These are phyloP conservation scores for Graphium colonna DNA, from an alignment of 2,888 invertebrate genomes.

Conservation along the genomic window DNA sequence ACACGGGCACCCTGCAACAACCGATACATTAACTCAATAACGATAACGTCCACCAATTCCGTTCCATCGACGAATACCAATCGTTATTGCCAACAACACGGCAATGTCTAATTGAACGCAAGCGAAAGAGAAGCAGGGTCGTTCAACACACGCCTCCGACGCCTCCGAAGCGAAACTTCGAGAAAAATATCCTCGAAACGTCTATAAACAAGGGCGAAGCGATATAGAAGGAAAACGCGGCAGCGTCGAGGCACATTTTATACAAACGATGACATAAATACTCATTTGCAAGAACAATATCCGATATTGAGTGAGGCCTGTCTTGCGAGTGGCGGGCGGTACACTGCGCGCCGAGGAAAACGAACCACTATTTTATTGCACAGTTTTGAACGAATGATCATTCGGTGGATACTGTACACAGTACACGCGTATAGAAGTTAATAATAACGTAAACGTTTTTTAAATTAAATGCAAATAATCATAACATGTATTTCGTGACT, in stretches of 20 bases:
- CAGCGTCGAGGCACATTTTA: slow-evolving; percentile 62
- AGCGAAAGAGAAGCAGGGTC: background rate
- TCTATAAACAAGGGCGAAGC: slow-evolving; percentile 40
- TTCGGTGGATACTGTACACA: no score
- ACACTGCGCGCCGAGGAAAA: slow-evolving; percentile 40
- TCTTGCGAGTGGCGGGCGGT: slow-evolving; percentile 51
- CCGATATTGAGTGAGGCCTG: slow-evolving; percentile 79
- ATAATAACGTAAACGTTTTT: no score
- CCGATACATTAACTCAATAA: no score
- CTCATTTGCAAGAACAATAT: slow-evolving; percentile 79
- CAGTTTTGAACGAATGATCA: no score
- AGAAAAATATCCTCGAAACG: slow-evolving; percentile 35
- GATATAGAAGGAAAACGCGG: slow-evolving; percentile 46
- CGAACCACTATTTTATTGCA: slow-evolving; percentile 32
- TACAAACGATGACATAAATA: slow-evolving; percentile 77
- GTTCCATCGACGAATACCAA: no score
- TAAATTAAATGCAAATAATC: no score
- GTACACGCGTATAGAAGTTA: no score
- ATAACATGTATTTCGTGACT: no score
- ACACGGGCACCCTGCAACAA: no score
- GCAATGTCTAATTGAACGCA: no score
- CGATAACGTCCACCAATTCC: no score
- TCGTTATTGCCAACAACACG: no score
- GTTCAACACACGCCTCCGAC: slow-evolving; percentile 8
- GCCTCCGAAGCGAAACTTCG: slow-evolving; percentile 26